Conservation (phyloP, 2,888 invertebrate genomes). For the Trisateles emortualis region DNA sequence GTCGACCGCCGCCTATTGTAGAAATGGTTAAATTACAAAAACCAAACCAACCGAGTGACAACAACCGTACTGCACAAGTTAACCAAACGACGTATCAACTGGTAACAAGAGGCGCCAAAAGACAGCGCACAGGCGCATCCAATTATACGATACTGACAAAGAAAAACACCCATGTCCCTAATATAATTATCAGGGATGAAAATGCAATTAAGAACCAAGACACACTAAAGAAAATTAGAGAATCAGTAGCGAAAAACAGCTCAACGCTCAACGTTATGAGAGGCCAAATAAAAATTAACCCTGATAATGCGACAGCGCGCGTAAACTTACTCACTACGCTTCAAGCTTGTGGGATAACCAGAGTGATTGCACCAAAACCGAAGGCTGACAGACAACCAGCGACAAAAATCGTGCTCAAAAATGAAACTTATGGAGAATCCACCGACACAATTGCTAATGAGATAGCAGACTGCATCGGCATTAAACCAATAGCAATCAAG, state of each 20-base stretch:
- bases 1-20: not conserved
- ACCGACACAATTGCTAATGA: slow-evolving; percentile 11
- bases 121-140: slow-evolving; percentile 11
- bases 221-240: slow-evolving; percentile 19
- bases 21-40: not conserved
- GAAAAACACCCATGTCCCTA: slow-evolving; percentile 18
- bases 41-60: not conserved
- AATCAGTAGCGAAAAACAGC: slow-evolving; percentile 28
- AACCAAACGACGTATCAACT: not conserved
- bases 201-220: slow-evolving; percentile 14
- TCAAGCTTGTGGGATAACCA: slow-evolving; percentile 12
- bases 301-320: too few relatives aligned
- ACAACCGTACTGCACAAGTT: not conserved
- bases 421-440: slow-evolving; percentile 17
- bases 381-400: slow-evolving; percentile 24
- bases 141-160: slow-evolving; percentile 8
- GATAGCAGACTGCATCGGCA: too few relatives aligned
- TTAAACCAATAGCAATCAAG: too few relatives aligned
- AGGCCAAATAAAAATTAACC: slow-evolving; percentile 16
- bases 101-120: slow-evolving; percentile 3
- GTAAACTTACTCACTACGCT: not conserved
- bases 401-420: slow-evolving; percentile 24
- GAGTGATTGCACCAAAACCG: slow-evolving; percentile 21
- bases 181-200: slow-evolving; percentile 17
- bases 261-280: slow-evolving; percentile 22